Evolutionary conservation across 2,113 vertebrate genomes (phyloP), one percentile per base, ranked within the genome.

Genomic region (Pedetes capensis): DNA sequence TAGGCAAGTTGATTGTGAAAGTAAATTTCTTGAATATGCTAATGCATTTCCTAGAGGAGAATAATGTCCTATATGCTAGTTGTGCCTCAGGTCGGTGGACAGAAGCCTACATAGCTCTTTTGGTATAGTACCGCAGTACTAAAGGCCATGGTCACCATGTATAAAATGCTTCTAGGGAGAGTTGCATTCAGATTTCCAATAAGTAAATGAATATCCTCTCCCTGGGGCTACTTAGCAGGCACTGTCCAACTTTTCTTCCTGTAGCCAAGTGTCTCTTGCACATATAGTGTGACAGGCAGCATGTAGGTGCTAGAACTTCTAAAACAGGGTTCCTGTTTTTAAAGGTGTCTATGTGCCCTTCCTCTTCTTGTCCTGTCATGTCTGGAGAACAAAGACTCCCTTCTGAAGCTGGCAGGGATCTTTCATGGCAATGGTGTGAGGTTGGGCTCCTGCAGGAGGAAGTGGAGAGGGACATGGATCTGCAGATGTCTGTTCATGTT

Each of bases 1-100:
- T 39, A 83, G 49, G n/a, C n/a, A 78, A 79, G 55, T 37, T 6
- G 49, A 37, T 37, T 61, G 29, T 57, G 74, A 18, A 91, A 85
- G 81, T 32, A n/a, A 66, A 53, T 75, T 32, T n/a, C 47, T 80
- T 94, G 51, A 42, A 32, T 34, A 74, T 23, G 63, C 17, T 13
- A 42, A 51, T 39, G 63, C n/a, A 53, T 51, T 72, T 95, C 79
- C 51, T 55, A 66, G 8, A 78, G 92, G 51, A 81, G 91, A 74
- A 72, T 25, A 13, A 6, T 39, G 72, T 82, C 25, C 2, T 8
- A 17, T 32, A 16, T 49, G 68, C 37, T 47, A 23, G 25, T 57
- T 57, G 57, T 34, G 32, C 13, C 42, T 18, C 37, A 61, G 55
- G 69, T 51, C 72, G 8, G 63, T 17, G 37, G 71, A 32, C 47